Evolutionary conservation across 2,888 invertebrate species (phyloP), one percentile per base, ranked within the genome.

Genomic region (Strigamia crassipes): DNA sequence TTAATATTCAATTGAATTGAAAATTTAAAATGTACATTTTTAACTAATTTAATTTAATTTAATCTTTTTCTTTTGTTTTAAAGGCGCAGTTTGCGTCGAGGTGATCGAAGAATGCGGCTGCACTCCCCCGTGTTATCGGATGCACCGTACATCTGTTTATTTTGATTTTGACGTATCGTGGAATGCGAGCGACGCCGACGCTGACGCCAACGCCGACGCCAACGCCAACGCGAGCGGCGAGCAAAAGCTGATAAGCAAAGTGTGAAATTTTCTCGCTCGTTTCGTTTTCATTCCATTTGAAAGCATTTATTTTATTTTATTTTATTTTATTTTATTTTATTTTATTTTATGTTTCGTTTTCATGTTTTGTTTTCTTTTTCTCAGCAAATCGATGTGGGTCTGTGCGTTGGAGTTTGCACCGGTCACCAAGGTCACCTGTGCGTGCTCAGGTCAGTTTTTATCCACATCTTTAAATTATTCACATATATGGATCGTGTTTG

Each of bases 51-150:
- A n/a, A n/a, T n/a, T n/a, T n/a, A n/a, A n/a, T n/a, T n/a, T n/a
- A n/a, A n/a, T n/a, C n/a, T n/a, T n/a, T n/a, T 34, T 73, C 9
- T 73, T 18, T 56, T 13, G 1, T 23, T 38, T 78, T 42, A n/a
- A 79, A 85, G 85, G 85, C 18, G 83, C 85, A 9, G 83, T 84
- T 56, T 86, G 86, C 80, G 83, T 89, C 83, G 87, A 87, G 82
- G 86, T 89, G 21, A 88, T 89, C 41, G 88, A 88, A 51, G 87
- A 87, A 84, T 89, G 89, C 83, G 86, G 86, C n/a, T 89, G 89
- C 82, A 87, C 87, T 18, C 86, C 86, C 4, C 85, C 86, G 79
- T 89, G 89, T 83, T 88, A 88, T 84, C 86, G 89, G 81, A 87
- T 88, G 86, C 87, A 88, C 81, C 86, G 87, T 81, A 87, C 87